A percentile compares a stretch with the other conserved stretches of the same genome.
Evolutionary conservation across 2,113 vertebrate species (phyloP).

Genomic region (Tragulus kanchil): DNA sequence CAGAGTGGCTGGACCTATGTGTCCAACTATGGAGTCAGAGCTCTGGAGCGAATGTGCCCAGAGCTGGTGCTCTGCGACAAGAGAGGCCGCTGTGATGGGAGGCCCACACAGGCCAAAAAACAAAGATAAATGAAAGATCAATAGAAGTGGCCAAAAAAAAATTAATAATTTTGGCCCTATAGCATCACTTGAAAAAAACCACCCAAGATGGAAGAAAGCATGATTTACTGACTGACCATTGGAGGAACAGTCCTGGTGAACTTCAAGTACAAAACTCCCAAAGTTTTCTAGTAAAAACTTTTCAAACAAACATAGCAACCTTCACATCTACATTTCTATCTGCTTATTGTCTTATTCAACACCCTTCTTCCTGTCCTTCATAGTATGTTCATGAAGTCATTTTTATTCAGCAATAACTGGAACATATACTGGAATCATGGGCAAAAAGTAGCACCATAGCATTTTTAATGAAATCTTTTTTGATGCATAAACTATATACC

Average conservation of each 20-base stretch:
- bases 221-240: not conserved
- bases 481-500: not conserved
- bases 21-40: no score
- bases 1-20: no score
- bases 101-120: no score
- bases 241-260: not conserved
- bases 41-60: no score
- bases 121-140: no score
- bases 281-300: not conserved
- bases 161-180: not conserved
- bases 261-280: not conserved
- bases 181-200: not conserved
- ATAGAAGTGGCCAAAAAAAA: no score
- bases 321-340: not conserved
- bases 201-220: not conserved
- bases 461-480: not conserved
- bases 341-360: not conserved
- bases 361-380: not conserved
- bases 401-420: not conserved
- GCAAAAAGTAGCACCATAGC: not conserved
- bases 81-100: no score
- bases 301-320: not conserved
- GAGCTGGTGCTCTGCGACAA: no score
- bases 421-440: constrained; percentile 30
- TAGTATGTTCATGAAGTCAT: not conserved